Base-by-base conservation (phyloP, 2,888 invertebrate species). In the Tineola bisselliella region DNA sequence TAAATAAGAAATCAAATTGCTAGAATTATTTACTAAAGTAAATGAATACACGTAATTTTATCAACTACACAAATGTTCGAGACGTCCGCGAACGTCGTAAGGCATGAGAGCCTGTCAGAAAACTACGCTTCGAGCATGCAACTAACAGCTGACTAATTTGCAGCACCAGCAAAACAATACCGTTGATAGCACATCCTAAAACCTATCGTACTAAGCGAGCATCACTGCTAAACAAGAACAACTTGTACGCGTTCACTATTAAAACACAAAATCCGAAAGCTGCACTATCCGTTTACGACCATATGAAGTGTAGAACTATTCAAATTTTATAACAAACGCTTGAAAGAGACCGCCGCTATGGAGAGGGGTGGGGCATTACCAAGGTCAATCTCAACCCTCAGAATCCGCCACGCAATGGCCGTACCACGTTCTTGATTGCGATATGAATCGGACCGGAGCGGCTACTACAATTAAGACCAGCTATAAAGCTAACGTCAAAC, bases 141-240 rank as follows among this genome's bases (percentile, higher is more conserved):
- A 81, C 63, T 62, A 65, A 65, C 84, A 84, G 84, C 84, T 86
- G 84, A 81, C 80, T 76, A 78, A 80, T 79, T 81, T 81, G 77
- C 80, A 76, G 71, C 67, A 73, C 75, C 69, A 79, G 75, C 82
- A 81, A 81, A 83, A 84, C 81, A 84, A 79, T 75, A 73, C 71
- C 63, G 62, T 63, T 61, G 62, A 43, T 54, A 62, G 56, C 43
- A 12, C 60, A 56, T 44, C 62, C 44, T 38, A n/a, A 30, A 44
- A n/a, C 10, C 30, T 13, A 44, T 11, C 10, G 43, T 13, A 30
- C 44, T 56, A 60, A 60, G 31, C 10, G 31, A 13, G 8, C 30
- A n/a, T 8, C 33, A 13, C 19, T 11, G 17, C 33, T 25, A 73
- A 62, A 44, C 73, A 62, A 79, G 67, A 75, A 74, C 63, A 67